These are phyloP conservation scores for Pogona vitticeps DNA, from an alignment of 2,113 vertebrate species.

Conservation along the genomic window DNA sequence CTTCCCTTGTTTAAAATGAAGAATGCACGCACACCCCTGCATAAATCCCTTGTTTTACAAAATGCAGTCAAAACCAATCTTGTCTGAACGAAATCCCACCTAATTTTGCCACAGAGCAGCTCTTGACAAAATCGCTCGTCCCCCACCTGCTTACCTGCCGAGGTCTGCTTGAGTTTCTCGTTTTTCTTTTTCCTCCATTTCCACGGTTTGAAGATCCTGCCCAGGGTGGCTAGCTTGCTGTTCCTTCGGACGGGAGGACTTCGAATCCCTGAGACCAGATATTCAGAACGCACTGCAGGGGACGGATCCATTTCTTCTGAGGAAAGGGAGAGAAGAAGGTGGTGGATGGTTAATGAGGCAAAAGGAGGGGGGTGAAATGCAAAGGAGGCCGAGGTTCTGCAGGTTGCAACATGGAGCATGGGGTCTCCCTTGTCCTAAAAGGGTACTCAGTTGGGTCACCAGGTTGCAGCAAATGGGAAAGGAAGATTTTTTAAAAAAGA, in stretches of 20 bases:
- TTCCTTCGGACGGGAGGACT: constrained; percentile 92
- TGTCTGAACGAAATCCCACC: fast-evolving
- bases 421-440: background rate
- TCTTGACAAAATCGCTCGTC: background rate
- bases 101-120: background rate
- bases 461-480: background rate
- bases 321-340: constrained; percentile 16
- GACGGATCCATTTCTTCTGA: constrained; percentile 93
- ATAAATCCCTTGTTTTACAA: background rate
- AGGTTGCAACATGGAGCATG: background rate
- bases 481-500: fast-evolving
- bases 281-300: constrained; percentile 85
- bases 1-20: background rate
- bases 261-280: constrained; percentile 89
- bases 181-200: constrained; percentile 99
- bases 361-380: background rate
- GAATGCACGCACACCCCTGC: background rate
- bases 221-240: constrained; percentile 94
- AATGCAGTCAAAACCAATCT: background rate
- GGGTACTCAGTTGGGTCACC: background rate
- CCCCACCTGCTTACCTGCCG: constrained; percentile 74
- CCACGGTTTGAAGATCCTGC: constrained; percentile 98
- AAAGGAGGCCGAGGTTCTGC: background rate
- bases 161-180: constrained; percentile 91
- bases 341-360: background rate